Base-by-base conservation (phyloP, 2,797 vertebrate genomes). In the Florisuga fusca region DNA sequence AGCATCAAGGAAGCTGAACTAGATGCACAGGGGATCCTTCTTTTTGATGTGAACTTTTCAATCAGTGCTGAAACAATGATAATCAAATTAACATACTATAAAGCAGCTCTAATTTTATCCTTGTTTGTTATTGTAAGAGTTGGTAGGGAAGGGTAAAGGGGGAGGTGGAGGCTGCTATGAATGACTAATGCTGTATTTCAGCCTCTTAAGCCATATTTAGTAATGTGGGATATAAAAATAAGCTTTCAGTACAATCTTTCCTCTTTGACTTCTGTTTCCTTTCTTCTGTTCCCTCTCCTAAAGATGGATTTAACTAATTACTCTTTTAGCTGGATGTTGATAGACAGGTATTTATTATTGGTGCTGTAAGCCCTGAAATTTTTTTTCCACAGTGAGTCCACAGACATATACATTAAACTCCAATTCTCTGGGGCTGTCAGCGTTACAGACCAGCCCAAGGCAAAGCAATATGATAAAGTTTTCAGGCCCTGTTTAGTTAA, bases 131-230 rank as follows among this genome's bases (percentile, higher is more conserved):
- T 97, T 95, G 97, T 97, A 98, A 96, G 94, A 84, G 51, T 72
- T 84, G 55, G 10, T 61, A 78, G 64, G 68, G 86, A 95, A 86
- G 97, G 96, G 79, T 82, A 87, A 92, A 96, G 67, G 87, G 36
- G 77, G 64, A 75, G 95, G 90, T n/a, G 85, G 96, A 89, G 95
- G 86, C 75, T 94, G 91, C 94, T 91, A 25, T 94, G 95, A 94
- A 93, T 97, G 97, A 97, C 95, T 97, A 96, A 97, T 95, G 33
- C 94, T 95, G 31, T 95, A 91, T 97, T 96, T 96, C 96, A 93
- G 88, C 96, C 94, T 97, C 97, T 97, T 98, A 97, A 97, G 97
- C 98, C 98, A 98, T 98, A 98, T 98, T 98, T 99, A 98, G 98
- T 97, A 98, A 94, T 94, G 93, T 78, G 97, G 96, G 94, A 96